Conservation (phyloP, 2,113 vertebrate genomes). For the Pogonocichla stellata region DNA sequence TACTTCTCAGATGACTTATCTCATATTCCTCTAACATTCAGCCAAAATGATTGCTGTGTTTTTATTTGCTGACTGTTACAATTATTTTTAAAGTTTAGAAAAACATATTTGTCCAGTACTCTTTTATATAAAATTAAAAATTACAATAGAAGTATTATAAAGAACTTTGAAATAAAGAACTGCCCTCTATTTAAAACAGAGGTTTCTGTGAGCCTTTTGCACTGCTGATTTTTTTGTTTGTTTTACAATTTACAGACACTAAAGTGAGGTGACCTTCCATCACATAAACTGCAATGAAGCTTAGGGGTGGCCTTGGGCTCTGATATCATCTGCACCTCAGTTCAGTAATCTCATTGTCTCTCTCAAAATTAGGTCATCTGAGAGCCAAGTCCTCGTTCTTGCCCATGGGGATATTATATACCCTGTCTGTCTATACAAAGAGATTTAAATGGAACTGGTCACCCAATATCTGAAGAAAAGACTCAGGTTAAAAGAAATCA, state of each 20-base stretch:
- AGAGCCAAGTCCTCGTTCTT: constrained; percentile 7
- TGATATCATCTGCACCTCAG: constrained; percentile 52
- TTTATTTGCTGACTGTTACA: not conserved
- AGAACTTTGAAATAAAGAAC: not conserved
- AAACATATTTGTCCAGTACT: not conserved
- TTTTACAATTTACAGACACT: not conserved
- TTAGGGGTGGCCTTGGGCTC: constrained; percentile 52
- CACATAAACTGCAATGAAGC: not conserved
- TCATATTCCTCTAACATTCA: not conserved
- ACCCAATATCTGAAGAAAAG: not conserved
- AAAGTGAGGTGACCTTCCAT: constrained; percentile 53
- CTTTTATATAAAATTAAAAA: not conserved
- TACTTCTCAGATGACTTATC: not conserved
- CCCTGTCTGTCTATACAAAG: not conserved
- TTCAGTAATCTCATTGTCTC: constrained; percentile 48
- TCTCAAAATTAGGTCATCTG: constrained; percentile 52
- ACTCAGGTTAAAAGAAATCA: constrained; percentile 14
- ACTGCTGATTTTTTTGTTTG: not conserved
- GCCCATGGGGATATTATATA: not conserved
- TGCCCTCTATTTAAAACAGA: not conserved
- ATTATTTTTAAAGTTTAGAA: not conserved
- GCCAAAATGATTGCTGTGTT: not conserved
- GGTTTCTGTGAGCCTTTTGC: not conserved
- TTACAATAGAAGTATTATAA: not conserved
- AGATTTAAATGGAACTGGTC: constrained; percentile 3